Conservation (phyloP, 1,140 invertebrate genomes). For the Dysdera silvatica region DNA sequence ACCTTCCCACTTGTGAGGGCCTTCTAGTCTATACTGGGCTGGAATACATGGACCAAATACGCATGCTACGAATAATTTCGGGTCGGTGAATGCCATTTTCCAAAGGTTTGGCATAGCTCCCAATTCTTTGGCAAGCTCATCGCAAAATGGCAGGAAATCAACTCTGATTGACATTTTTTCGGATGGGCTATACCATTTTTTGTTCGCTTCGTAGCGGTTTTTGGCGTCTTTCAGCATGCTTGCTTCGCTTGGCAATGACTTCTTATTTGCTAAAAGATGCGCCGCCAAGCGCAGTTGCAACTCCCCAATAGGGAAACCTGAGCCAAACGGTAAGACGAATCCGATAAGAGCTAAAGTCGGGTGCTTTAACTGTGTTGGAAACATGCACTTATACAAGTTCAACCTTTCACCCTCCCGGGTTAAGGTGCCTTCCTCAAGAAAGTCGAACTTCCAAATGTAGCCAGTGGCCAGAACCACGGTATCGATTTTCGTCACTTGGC, state of each 20-base stretch:
- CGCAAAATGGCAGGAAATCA: conserved; percentile 38
- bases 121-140: conserved; percentile 41
- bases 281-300: conserved; percentile 37
- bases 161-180: conserved; percentile 40
- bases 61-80: conserved; percentile 36
- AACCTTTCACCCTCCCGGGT: conserved; percentile 35
- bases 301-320: conserved; percentile 49
- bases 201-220: conserved; percentile 24
- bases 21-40: conserved; percentile 44
- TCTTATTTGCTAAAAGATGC: conserved; percentile 26
- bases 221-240: conserved; percentile 26
- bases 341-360: conserved; percentile 48
- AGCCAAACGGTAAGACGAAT: conserved; percentile 48
- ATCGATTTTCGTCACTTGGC: conserved; percentile 34
- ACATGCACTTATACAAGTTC: conserved; percentile 46
- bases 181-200: not conserved
- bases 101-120: conserved; percentile 40
- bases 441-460: conserved; percentile 44
- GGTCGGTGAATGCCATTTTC: conserved; percentile 39
- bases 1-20: conserved; percentile 41
- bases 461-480: conserved; percentile 44
- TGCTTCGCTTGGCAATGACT: conserved; percentile 19
- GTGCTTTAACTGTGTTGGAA: conserved; percentile 38
- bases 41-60: conserved; percentile 42
- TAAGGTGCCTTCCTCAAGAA: conserved; percentile 35